phyloP scores from a whole-genome alignment of 2,888 invertebrate genomes.

The Machimus rusticus region DNA sequence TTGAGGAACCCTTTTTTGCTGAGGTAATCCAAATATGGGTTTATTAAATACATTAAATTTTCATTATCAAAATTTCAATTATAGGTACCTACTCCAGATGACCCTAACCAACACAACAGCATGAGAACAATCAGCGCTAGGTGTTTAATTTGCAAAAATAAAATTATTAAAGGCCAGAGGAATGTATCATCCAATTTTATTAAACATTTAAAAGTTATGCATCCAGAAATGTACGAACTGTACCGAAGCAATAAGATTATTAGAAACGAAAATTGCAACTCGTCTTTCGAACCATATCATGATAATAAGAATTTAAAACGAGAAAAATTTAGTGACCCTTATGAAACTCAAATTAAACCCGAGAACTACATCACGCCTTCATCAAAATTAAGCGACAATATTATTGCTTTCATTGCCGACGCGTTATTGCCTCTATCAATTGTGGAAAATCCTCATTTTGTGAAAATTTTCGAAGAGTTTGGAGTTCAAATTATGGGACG shows the following conservation, averaged over 20 bases:
- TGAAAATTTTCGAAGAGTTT: background rate
- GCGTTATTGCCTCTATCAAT: background rate
- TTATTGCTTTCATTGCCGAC: background rate
- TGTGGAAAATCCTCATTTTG: background rate
- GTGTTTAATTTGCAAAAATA: constrained; percentile 3
- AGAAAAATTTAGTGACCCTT: background rate
- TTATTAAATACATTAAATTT: background rate
- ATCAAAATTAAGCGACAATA: background rate
- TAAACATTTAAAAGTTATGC: background rate
- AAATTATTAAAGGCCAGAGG: constrained; percentile 1
- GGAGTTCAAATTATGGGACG: background rate
- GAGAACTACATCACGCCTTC: background rate
- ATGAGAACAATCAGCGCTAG: background rate
- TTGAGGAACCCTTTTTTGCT: background rate
- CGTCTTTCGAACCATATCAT: background rate
- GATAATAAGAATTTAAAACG: background rate
- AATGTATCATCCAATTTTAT: constrained; percentile 6
- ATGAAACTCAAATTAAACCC: background rate
- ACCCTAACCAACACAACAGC: background rate
- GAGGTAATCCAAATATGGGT: background rate
- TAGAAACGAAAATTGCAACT: background rate
- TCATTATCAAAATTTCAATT: background rate
- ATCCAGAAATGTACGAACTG: constrained; percentile 2
- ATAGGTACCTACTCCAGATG: background rate
- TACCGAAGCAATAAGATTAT: background rate